These are phyloP conservation scores for Cyprichromis sp. DNA, from an alignment of 2,113 vertebrate species.

Conservation along the genomic window DNA sequence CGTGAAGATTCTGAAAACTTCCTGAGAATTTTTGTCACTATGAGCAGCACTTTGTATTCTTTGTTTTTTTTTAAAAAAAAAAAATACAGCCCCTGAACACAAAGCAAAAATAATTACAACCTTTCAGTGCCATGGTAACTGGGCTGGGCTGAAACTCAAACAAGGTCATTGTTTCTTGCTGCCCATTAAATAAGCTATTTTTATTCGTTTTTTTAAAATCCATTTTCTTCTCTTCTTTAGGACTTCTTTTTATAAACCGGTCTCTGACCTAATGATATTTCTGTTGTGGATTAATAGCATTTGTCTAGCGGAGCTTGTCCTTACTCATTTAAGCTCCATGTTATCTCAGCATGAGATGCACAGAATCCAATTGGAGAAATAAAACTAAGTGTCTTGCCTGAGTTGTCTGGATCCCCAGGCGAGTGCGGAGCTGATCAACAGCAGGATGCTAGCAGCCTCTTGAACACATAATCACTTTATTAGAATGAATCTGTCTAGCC, in stretches of 20 bases:
- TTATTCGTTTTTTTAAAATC: accelerated
- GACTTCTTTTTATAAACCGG: background rate
- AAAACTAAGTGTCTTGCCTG: background rate
- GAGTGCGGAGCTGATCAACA: background rate
- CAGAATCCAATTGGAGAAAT: conserved; percentile 8
- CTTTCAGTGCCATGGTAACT: background rate
- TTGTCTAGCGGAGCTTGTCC: background rate
- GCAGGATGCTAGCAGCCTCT: background rate
- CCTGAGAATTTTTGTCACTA: background rate
- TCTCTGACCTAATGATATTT: background rate
- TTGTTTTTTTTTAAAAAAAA: accelerated
- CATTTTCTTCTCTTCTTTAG: background rate
- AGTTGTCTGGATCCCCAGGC: background rate
- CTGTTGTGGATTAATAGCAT: background rate
- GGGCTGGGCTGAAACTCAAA: background rate
- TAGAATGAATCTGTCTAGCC: background rate
- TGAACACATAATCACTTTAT: conserved; percentile 1
- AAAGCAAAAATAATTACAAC: background rate
- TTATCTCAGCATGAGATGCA: background rate
- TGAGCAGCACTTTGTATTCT: background rate
- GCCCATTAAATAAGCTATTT: background rate
- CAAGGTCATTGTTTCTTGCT: background rate
- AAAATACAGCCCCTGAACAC: background rate
- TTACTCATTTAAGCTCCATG: background rate
- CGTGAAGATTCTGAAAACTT: background rate